Conservation (phyloP, 2,113 vertebrate species). For the Amazona guildingii region DNA sequence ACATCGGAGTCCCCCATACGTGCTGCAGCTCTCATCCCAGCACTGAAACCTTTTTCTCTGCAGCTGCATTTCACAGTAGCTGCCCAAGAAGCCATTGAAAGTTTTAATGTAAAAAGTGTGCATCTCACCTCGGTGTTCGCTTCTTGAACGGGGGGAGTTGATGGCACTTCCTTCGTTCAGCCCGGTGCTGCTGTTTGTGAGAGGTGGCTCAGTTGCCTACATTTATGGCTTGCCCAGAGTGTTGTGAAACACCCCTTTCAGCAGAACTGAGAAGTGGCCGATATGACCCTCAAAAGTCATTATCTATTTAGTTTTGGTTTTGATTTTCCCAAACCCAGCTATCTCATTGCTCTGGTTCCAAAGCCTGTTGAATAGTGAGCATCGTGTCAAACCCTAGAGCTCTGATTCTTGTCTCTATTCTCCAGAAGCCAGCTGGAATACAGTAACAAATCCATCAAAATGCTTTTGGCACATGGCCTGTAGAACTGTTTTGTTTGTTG, state of each 20-base stretch:
- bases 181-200: rapidly evolving
- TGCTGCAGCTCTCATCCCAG: background rate
- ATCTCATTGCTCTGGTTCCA: background rate
- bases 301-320: background rate
- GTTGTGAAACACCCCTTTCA: background rate
- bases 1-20: rapidly evolving
- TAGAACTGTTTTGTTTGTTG: background rate
- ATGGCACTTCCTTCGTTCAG: background rate
- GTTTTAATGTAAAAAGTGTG: no score
- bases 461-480: rapidly evolving
- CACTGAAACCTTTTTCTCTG: background rate
- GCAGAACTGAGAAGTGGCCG: background rate
- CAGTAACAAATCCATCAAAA: background rate
- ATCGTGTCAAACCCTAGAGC: background rate
- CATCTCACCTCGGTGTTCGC: background rate
- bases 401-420: background rate
- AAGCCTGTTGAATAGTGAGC: background rate
- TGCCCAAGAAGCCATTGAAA: background rate
- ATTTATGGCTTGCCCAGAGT: background rate
- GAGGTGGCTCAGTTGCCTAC: rapidly evolving
- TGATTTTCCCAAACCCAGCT: background rate
- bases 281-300: background rate
- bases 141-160: background rate
- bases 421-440: background rate
- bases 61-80: background rate